Percentiles rank a stretch among this genome's conserved stretches.
Conservation (phyloP, 2,113 vertebrate species). For the Rhynchomys soricoides region DNA sequence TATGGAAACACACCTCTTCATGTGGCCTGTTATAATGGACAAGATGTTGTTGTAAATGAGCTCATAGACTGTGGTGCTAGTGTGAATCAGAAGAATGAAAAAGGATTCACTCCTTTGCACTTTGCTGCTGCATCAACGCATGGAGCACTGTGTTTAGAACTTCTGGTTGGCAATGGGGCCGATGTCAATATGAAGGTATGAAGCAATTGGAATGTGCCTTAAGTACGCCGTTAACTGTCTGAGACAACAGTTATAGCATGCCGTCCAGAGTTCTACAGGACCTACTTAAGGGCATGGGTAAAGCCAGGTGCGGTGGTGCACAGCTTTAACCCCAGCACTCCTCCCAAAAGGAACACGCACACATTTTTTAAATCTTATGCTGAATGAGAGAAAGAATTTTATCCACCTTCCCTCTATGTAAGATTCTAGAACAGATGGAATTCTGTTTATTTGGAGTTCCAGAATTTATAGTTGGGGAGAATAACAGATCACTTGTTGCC, state of each 20-base stretch:
- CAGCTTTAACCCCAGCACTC: not conserved
- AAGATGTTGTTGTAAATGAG: slow-evolving; percentile 98
- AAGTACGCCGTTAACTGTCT: not conserved
- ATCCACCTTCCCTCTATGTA: not conserved
- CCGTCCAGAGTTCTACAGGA: not conserved
- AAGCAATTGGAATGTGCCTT: not conserved
- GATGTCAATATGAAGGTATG: slow-evolving; percentile 97
- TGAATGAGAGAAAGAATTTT: slow-evolving; percentile 19
- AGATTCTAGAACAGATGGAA: slow-evolving; percentile 52
- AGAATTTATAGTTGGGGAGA: slow-evolving; percentile 21
- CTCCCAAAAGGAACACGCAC: not conserved
- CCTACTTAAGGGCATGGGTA: not conserved
- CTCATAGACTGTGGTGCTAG: slow-evolving; percentile 97
- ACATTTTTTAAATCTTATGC: slow-evolving; percentile 30
- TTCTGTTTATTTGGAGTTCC: slow-evolving; percentile 22
- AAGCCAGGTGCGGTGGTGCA: not conserved
- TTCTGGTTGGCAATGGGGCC: slow-evolving; percentile 96
- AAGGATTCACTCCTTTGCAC: slow-evolving; percentile 97
- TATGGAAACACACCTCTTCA: slow-evolving; percentile 98
- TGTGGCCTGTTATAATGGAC: slow-evolving; percentile 98
- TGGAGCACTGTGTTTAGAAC: slow-evolving; percentile 96
- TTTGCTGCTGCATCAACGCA: slow-evolving; percentile 98
- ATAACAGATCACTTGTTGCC: not conserved
- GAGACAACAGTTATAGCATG: not conserved
- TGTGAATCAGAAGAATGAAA: slow-evolving; percentile 98